Conservation (phyloP, 2,113 vertebrate genomes). For the Ranitomeya imitator region DNA sequence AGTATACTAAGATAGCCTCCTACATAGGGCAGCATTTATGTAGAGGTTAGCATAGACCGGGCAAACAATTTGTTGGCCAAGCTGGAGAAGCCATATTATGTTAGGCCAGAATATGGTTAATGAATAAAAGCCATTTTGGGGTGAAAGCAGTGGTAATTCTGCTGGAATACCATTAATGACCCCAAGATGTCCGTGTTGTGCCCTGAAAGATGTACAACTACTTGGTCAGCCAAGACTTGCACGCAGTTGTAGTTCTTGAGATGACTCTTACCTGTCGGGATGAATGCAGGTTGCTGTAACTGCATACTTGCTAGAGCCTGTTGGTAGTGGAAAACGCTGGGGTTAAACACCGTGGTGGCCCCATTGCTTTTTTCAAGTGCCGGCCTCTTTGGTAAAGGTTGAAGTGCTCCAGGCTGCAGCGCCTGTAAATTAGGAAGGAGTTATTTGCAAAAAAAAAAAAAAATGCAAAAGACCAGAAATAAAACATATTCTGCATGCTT, state of each 20-base stretch:
- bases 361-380: constrained; percentile 93
- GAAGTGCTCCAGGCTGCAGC: constrained; percentile 79
- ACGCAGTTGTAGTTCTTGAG: not conserved
- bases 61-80: no score
- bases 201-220: not conserved
- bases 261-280: constrained; percentile 85
- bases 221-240: no score
- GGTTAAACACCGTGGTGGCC: constrained; percentile 87
- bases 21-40: not conserved
- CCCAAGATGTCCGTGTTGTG: not conserved
- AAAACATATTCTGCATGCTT: constrained; percentile 60
- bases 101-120: not conserved
- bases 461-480: not conserved
- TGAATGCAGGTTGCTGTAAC: constrained; percentile 88
- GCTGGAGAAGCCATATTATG: not conserved
- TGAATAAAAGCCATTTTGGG: not conserved
- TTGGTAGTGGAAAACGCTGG: constrained; percentile 96
- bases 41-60: no score
- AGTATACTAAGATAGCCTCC: not conserved
- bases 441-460: constrained; percentile 60
- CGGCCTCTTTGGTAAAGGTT: constrained; percentile 92
- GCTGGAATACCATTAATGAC: not conserved
- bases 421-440: constrained; percentile 76
- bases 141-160: not conserved
- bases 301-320: constrained; percentile 96